phyloP scores from a whole-genome alignment of 2,888 invertebrate genomes.

The Pterostichus madidus region DNA sequence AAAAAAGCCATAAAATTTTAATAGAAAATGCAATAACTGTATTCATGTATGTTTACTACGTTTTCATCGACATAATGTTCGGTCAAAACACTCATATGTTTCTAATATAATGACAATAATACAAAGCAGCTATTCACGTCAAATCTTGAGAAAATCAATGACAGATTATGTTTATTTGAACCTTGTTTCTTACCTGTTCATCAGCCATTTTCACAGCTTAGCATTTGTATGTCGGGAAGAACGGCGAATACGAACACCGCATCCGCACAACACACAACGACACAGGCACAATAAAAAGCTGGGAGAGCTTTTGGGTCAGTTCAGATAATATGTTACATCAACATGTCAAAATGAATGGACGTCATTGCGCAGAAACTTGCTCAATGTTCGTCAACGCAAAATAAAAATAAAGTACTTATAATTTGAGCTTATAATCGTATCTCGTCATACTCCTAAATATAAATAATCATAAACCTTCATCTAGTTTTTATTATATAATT shows the following conservation, averaged over 20 bases:
- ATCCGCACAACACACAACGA: constrained; percentile 65
- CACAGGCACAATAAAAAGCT: constrained; percentile 66
- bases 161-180: constrained; percentile 56
- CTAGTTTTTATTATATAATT: neutral
- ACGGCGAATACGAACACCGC: constrained; percentile 62
- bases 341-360: constrained; percentile 45
- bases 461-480: constrained; percentile 8
- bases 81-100: constrained; percentile 66
- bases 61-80: constrained; percentile 66
- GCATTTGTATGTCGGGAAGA: constrained; percentile 74
- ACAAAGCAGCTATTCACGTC: constrained; percentile 42
- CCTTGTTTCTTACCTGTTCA: constrained; percentile 85
- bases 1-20: constrained; percentile 37
- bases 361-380: constrained; percentile 34
- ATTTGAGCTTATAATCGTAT: constrained; percentile 37
- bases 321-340: constrained; percentile 58
- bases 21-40: constrained; percentile 65
- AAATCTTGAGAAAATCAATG: constrained; percentile 41
- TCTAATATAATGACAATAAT: constrained; percentile 53
- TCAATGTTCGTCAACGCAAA: neutral
- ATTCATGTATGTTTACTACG: constrained; percentile 67
- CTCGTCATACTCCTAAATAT: constrained; percentile 30
- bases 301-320: constrained; percentile 47
- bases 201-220: constrained; percentile 85
- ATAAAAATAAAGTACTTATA: constrained; percentile 40